Evolutionary conservation across 2,888 invertebrate genomes (phyloP), one percentile per base, ranked within the genome.

Genomic region (Scaptomyza reducta): DNA sequence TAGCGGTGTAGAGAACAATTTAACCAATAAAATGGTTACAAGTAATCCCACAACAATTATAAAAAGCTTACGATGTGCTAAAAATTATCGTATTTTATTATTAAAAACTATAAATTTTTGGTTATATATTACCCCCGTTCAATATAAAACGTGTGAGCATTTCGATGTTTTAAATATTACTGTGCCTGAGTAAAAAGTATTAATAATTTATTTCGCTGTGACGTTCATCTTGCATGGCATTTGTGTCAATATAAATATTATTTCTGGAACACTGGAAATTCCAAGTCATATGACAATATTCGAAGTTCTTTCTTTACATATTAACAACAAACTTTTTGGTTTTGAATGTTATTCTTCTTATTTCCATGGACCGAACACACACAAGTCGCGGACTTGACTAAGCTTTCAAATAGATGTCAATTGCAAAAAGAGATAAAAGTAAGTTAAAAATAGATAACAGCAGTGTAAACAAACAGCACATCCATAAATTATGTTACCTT

Each of bases 11-110:
- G 62, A 44, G 22, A 45, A 70, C 16, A 70, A 57, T 16, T 57
- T 49, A 14, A 70, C 18, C 11, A 70, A 33, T 0, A n/a, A 57
- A 35, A 22, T 35, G 4, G 70, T 70, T 13, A 70, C 49, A 40
- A 63, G 13, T 0, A 70, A 7, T 13, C 33, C 45, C 14, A 70
- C 13, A 18, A 50, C 7, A 1, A 70, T n/a, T 1, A 14, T 50
- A 6, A 54, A 14, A 3, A 57, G 6, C 6, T 31, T 42, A 9
- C 29, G 44, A 9, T 18, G 18, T 29, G 10, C 62, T 63, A 41
- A 13, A 18, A 40, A 11, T 33, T 4, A 3, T 22, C 13, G 2
- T n/a, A 14, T 38, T 38, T n/a, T 29, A 11, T 27, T 27, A 41
- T 56, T 40, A 7, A 18, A 7, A 14, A n/a, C 44, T 25, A 11